Conservation (phyloP, 2,797 vertebrate species). For the Yasuhikotakia modesta region DNA sequence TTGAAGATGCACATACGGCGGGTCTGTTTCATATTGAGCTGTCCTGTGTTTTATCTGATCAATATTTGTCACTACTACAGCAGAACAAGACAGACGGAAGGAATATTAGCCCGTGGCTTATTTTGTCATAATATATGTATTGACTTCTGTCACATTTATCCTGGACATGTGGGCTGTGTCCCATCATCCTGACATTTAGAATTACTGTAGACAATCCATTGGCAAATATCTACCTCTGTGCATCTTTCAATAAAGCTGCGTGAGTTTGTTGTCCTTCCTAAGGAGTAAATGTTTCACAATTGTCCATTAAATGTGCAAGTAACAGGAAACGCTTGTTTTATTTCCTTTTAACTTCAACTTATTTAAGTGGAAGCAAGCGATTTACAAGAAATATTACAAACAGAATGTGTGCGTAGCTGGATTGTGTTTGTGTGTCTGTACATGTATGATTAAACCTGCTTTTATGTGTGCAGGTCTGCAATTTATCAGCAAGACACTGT, state of each 20-base stretch:
- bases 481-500: background rate
- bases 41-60: conserved; percentile 31
- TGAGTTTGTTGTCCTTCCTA: background rate
- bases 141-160: conserved; percentile 26
- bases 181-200: conserved; percentile 17
- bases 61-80: conserved; percentile 32
- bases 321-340: background rate
- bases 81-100: conserved; percentile 20
- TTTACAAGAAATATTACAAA: background rate
- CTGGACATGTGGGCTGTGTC: conserved; percentile 7
- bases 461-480: background rate
- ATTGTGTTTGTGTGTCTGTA: background rate
- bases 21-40: conserved; percentile 4
- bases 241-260: background rate
- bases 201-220: conserved; percentile 13
- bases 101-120: conserved; percentile 24
- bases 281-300: background rate
- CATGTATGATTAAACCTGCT: background rate
- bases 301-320: background rate
- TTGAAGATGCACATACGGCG: background rate
- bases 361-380: too few relatives aligned
- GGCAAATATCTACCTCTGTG: background rate
- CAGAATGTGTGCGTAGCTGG: background rate
- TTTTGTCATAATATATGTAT: conserved; percentile 27
- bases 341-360: background rate